Evolutionary conservation across 1,140 invertebrate species (phyloP), one percentile per base, ranked within the genome.

Genomic region (Micrasema longulum): DNA sequence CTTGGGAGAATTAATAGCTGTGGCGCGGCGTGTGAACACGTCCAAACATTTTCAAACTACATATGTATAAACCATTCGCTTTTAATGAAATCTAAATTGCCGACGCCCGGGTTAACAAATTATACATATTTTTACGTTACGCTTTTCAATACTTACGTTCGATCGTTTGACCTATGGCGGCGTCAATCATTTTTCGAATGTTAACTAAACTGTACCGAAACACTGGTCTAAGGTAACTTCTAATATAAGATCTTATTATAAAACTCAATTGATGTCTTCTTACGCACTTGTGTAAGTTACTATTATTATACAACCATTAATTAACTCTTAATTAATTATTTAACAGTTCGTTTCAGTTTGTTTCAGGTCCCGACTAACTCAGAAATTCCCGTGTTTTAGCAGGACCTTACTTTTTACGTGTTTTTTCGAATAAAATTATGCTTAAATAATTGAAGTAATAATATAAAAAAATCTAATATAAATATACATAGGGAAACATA

Each of bases 41-140:
- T 68, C 36, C 16, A 20, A 52, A 41, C 18, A 43, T 43, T 53
- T 53, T 68, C 53, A 43, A n/a, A 53, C 38, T 62, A n/a, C n/a
- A n/a, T n/a, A n/a, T 16, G 16, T 22, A 55, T 72, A n/a, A 72
- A 57, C 63, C 52, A 55, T 65, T 64, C 47, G 62, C 60, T 65
- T 60, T 41, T 73, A 73, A 73, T 73, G 72, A 62, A 73, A 73
- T 73, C 68, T 64, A 62, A 73, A 73, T 73, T 70, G 35, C 71
- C 52, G 55, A 68, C 65, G 53, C 62, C 43, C 52, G 16, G 60
- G 57, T 43, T 22, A 57, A 38, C 22, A 66, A 69, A 73, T 65
- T 66, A 65, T 31, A 36, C 45, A 11, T 66, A 35, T 66, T 66
- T 69, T 38, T 55, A n/a, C 60, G 43, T 64, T 64, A 47, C 41